Percentiles rank a stretch among this genome's conserved stretches.
Conservation (phyloP, 2,797 vertebrate genomes). For the Hoplostethus atlanticus region DNA sequence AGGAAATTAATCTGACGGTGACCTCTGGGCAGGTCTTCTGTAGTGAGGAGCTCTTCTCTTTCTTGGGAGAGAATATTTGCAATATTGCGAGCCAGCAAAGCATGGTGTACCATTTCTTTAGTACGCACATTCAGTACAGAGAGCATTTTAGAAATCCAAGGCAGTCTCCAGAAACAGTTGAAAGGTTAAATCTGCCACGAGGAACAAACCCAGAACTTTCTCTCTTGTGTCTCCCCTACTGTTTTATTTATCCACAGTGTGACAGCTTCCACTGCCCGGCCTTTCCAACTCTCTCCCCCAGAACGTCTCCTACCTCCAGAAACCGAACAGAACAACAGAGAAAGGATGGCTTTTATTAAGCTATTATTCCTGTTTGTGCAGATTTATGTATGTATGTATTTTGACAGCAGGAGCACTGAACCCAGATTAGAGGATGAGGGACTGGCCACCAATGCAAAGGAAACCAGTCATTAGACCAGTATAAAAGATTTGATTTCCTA, state of each 20-base stretch:
- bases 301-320: background rate
- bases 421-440: constrained; percentile 26
- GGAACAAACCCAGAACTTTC: no score
- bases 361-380: background rate
- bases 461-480: constrained; percentile 34
- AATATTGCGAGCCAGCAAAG: background rate
- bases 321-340: constrained; percentile 4
- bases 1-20: background rate
- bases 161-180: no score
- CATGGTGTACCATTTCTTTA: background rate
- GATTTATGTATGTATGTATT: constrained; percentile 7
- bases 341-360: constrained; percentile 15
- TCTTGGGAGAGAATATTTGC: background rate
- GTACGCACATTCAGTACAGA: background rate
- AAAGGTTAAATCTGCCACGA: no score
- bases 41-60: background rate
- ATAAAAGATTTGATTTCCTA: constrained; percentile 24
- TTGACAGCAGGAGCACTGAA: constrained; percentile 12
- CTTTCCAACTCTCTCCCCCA: background rate
- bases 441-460: constrained; percentile 30
- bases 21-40: background rate
- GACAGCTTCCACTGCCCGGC: background rate
- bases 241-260: background rate
- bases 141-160: background rate
- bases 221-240: background rate